phyloP scores from a whole-genome alignment of 1,140 invertebrate species.

The Rhizoglyphus robini region DNA sequence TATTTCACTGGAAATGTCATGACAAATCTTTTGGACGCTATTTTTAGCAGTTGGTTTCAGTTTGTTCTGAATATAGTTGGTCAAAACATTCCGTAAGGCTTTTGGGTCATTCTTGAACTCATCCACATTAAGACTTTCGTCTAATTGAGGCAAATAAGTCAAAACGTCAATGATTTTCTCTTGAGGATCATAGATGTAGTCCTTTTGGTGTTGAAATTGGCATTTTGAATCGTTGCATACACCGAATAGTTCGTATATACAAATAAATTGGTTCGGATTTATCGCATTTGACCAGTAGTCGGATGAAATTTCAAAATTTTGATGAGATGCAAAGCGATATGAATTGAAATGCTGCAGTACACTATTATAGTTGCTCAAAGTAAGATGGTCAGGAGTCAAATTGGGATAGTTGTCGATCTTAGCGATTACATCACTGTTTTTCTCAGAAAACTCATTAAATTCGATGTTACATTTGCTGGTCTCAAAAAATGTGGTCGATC shows the following conservation, averaged over 20 bases:
- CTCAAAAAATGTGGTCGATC: neutral
- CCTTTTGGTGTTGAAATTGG: conserved; percentile 1
- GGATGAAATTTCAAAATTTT: neutral
- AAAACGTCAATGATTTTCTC: conserved; percentile 13
- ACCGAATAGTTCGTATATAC: conserved; percentile 15
- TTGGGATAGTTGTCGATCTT: no score
- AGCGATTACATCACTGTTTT: neutral
- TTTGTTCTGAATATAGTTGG: neutral
- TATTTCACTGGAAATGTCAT: neutral
- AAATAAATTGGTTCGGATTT: conserved; percentile 5
- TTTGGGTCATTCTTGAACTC: neutral
- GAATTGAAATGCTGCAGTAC: conserved; percentile 20
- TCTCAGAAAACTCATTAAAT: neutral
- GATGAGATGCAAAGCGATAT: conserved; percentile 11
- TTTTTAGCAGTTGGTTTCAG: neutral
- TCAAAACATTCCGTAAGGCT: neutral
- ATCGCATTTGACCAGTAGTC: conserved; percentile 17
- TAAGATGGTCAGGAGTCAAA: no score
- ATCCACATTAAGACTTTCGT: neutral
- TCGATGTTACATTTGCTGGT: neutral
- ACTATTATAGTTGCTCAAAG: conserved; percentile 8
- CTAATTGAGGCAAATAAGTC: neutral
- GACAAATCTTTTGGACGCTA: neutral
- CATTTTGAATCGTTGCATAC: conserved; percentile 19
- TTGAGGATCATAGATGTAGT: neutral